phyloP scores from a whole-genome alignment of 1,140 invertebrate species.

The Sarcophaga peregrina region DNA sequence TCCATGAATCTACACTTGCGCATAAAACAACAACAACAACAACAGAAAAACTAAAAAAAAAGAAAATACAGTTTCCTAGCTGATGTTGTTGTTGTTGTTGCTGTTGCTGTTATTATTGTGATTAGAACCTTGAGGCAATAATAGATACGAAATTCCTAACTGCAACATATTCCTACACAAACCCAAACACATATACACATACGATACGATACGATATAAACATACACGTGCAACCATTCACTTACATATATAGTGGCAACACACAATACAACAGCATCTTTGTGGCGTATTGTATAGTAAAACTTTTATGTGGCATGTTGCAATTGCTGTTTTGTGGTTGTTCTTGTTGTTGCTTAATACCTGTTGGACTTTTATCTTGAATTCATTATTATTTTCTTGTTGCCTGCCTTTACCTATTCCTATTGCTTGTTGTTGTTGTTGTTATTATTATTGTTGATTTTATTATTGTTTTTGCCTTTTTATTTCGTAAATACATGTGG shows the following conservation, averaged over 20 bases:
- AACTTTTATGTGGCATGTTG: background rate
- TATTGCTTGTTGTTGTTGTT: no score
- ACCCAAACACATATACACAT: background rate
- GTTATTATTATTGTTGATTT: background rate
- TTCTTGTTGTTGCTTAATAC: conserved; percentile 28
- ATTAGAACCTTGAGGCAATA: conserved; percentile 31
- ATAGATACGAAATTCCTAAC: conserved; percentile 41
- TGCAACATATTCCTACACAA: background rate
- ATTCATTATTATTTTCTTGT: conserved; percentile 21
- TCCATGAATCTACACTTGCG: conserved; percentile 21
- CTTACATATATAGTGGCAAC: background rate
- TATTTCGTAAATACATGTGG: background rate
- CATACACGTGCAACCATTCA: background rate
- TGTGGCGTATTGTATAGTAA: background rate
- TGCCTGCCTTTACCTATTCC: background rate
- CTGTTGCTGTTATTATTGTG: background rate
- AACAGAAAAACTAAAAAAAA: no score
- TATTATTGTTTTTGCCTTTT: background rate
- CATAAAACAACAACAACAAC: background rate
- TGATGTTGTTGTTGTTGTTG: background rate
- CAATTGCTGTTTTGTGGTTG: no score
- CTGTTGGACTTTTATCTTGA: conserved; percentile 32
- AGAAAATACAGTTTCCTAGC: background rate
- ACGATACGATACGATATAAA: background rate
- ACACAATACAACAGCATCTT: background rate